Percentiles rank a stretch among this genome's conserved stretches.
phyloP scores from a whole-genome alignment of 1,140 invertebrate genomes.

The Helicorthomorpha holstii region DNA sequence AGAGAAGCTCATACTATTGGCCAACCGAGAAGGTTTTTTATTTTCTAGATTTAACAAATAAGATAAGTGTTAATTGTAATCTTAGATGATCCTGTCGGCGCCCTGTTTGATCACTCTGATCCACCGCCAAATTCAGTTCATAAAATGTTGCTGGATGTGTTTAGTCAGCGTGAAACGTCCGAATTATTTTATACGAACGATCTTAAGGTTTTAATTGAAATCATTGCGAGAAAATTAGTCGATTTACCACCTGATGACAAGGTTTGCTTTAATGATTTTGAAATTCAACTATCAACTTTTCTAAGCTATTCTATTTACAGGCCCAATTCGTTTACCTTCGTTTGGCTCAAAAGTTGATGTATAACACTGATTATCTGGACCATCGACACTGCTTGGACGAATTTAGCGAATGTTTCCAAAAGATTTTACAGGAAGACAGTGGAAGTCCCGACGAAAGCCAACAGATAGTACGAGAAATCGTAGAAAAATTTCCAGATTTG shows the following conservation, averaged over 20 bases:
- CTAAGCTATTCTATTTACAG: not conserved
- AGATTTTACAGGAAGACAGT: not conserved
- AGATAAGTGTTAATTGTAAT: not conserved
- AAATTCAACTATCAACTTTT: not conserved
- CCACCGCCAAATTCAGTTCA: not conserved
- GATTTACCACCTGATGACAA: not conserved
- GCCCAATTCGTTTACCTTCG: not conserved
- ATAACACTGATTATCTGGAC: not conserved
- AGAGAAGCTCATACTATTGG: not conserved
- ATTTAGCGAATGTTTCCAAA: not conserved
- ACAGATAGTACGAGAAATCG: too few species aligned
- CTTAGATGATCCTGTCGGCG: not conserved
- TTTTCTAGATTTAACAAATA: not conserved
- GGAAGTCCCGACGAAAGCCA: not conserved
- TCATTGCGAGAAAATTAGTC: not conserved
- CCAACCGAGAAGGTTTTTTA: not conserved
- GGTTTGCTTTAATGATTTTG: not conserved
- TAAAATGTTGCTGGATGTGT: not conserved
- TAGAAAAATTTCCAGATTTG: too few species aligned
- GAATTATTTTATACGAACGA: not conserved
- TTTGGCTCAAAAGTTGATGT: not conserved
- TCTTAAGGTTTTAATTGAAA: slow-evolving; percentile 1
- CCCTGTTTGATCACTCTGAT: not conserved
- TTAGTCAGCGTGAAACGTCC: not conserved
- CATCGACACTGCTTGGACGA: not conserved